Evolutionary conservation across 2,113 vertebrate genomes (phyloP).

Genomic region (Aix galericulata): DNA sequence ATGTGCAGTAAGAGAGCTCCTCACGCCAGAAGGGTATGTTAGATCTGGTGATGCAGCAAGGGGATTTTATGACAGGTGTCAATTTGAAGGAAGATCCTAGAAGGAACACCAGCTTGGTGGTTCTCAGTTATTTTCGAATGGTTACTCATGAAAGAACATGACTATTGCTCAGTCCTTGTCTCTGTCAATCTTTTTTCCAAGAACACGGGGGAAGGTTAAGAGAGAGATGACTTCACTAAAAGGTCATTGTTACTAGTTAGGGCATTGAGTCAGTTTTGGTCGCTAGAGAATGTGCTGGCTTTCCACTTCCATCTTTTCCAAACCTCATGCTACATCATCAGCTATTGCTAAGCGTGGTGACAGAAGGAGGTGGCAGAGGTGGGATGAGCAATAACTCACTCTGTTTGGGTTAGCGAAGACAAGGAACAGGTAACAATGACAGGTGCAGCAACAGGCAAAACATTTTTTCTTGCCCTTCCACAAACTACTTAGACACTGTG

Average conservation of each 20-base stretch:
- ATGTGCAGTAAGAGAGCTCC: fast-evolving
- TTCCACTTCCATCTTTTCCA: not conserved
- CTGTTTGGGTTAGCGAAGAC: not conserved
- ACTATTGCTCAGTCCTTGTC: not conserved
- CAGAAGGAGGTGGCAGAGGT: not conserved
- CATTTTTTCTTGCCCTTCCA: not conserved
- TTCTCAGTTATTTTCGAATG: not conserved
- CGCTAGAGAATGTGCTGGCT: not conserved
- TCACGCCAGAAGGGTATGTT: fast-evolving
- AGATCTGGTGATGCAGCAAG: not conserved
- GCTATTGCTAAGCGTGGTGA: fast-evolving
- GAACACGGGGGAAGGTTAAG: not conserved
- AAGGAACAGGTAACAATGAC: not conserved
- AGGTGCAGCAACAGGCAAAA: not conserved
- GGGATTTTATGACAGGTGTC: not conserved
- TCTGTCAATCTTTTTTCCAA: not conserved
- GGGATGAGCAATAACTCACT: not conserved
- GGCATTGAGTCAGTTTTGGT: not conserved
- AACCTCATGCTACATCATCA: fast-evolving
- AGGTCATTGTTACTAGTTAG: not conserved
- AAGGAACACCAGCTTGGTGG: not conserved
- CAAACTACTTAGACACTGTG: fast-evolving
- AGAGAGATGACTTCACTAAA: not conserved
- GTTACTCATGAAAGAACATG: not conserved
- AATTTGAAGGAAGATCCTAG: not conserved